Conservation (phyloP, 2,797 vertebrate species). For the Liasis olivaceus region DNA sequence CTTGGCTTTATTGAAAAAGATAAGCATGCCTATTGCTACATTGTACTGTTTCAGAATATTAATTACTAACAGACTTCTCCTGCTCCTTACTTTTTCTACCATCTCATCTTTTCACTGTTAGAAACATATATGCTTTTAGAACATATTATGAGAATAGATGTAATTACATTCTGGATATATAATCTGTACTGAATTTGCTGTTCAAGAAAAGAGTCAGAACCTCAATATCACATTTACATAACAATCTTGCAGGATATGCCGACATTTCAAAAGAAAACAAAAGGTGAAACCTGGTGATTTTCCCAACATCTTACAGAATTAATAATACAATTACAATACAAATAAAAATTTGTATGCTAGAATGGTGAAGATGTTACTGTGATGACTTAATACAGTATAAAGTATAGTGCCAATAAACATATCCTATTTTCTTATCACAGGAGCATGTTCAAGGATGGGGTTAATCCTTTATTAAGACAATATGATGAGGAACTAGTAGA, state of each 20-base stretch:
- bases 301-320: background rate
- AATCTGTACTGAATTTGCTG: background rate
- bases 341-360: background rate
- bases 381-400: background rate
- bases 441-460: background rate
- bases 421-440: background rate
- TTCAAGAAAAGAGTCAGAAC: background rate
- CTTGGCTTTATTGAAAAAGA: constrained; percentile 9
- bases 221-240: background rate
- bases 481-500: background rate
- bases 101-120: background rate
- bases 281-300: background rate
- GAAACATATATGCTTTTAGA: background rate
- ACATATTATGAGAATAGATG: background rate
- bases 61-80: background rate
- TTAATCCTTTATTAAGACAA: background rate
- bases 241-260: background rate
- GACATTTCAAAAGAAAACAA: background rate
- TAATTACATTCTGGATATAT: background rate
- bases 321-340: background rate
- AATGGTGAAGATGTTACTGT: background rate
- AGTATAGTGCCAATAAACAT: background rate
- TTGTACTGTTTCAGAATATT: background rate
- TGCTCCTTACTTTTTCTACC: background rate
- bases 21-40: constrained; percentile 2